Conservation (phyloP, 1,140 invertebrate genomes). For the Planococcus citri region DNA sequence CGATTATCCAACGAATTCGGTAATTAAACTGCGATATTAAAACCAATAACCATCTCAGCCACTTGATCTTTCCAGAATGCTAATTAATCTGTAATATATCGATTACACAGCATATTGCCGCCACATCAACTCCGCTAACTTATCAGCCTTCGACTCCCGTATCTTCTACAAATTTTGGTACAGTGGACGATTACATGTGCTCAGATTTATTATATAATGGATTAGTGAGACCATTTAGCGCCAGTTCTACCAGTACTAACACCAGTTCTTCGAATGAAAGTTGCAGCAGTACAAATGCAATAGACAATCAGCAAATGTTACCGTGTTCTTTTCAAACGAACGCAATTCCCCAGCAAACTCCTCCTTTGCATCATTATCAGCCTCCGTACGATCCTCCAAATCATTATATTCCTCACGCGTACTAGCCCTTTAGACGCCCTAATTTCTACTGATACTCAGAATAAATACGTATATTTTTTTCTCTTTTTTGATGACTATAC, state of each 20-base stretch:
- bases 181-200: conserved; percentile 19
- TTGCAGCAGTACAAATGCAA: conserved; percentile 4
- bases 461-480: background rate
- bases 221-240: conserved; percentile 35
- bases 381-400: too few relatives aligned
- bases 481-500: too few relatives aligned
- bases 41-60: conserved; percentile 6
- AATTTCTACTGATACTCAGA: too few relatives aligned
- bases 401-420: background rate
- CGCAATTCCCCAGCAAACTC: background rate
- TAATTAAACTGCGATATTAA: background rate
- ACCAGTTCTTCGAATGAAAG: conserved; percentile 18
- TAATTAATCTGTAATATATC: too few relatives aligned
- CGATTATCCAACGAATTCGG: conserved; percentile 25
- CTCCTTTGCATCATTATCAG: background rate
- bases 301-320: background rate
- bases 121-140: too few relatives aligned
- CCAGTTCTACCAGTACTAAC: conserved; percentile 30
- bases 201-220: conserved; percentile 27
- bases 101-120: too few relatives aligned
- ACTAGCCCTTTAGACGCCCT: background rate
- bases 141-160: too few relatives aligned
- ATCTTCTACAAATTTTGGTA: too few relatives aligned
- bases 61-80: background rate
- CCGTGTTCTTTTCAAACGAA: background rate